Base-by-base conservation (phyloP, 1,140 invertebrate genomes). In the Hestina assimilis region DNA sequence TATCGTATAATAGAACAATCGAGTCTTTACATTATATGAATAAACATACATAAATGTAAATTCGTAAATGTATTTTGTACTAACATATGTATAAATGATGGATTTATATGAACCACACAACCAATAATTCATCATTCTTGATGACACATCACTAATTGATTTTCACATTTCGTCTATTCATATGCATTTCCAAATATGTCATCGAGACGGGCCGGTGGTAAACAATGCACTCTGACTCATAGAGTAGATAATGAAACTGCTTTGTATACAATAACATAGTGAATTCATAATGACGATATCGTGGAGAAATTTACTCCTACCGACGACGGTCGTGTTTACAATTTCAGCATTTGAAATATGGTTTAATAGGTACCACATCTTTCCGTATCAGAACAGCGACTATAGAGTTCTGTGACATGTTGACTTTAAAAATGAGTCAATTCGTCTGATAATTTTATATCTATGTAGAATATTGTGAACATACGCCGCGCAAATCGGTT, bases 211-310 rank as follows among this genome's bases (percentile, higher is more conserved):
- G 66, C 63, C 33, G 72, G 60, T 55, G 55, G 61, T 68, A 74
- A 77, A 79, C 77, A 80, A 79, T 75, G 69, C 59, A 45, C 57
- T 79, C 7, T 38, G 75, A 83, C 69, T 83, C 79, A 82, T 68
- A 59, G 59, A 12, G 29, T 40, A 48, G 68, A 77, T 72, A 82
- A 79, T 73, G 71, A 68, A 72, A 69, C 60, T 66, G 67, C 68
- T 69, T 76, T 63, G 62, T 70, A 63, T 58, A 69, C 66, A 68
- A 65, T 66, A 58, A 52, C 59, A 47, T 38, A 51, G 33, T 38
- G 33, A 38, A 38, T 38, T 38, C 15, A 38, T n/a, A 9, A 38
- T 38, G 33, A 38, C 33, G 14, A 19, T 9, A 19, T 38, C 3
- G 33, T 35, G 15, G 33, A 38, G 33, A 38, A 38, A 38, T 38